Percentiles rank a stretch among this genome's conserved stretches.
Conservation (phyloP, 2,888 invertebrate genomes). For the Drosophila nigricruria region DNA sequence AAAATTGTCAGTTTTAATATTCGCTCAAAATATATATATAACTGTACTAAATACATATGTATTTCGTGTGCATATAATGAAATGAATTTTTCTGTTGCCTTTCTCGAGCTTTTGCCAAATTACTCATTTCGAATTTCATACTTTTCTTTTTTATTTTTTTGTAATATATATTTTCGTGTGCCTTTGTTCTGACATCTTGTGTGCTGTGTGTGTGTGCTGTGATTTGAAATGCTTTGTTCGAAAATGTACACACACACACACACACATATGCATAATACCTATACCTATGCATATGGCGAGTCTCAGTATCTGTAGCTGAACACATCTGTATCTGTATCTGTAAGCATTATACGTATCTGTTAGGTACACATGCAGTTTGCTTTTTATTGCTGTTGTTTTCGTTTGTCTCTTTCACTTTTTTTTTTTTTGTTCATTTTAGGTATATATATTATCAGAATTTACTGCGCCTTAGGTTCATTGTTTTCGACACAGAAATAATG, state of each 20-base stretch:
- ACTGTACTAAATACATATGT: neutral
- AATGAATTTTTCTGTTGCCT: conserved; percentile 18
- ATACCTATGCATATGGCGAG: conserved; percentile 8
- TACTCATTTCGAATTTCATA: conserved; percentile 34
- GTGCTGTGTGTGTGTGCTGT: conserved; percentile 33
- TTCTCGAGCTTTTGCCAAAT: conserved; percentile 18
- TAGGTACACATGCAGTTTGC: conserved; percentile 52
- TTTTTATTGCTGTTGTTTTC: conserved; percentile 34
- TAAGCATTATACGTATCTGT: conserved; percentile 28
- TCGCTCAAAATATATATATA: neutral
- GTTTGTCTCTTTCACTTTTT: conserved; percentile 17
- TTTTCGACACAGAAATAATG: conserved; percentile 28
- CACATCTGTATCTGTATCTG: conserved; percentile 18
- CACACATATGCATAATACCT: neutral
- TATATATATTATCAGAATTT: conserved; percentile 64
- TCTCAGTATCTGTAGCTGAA: conserved; percentile 9
- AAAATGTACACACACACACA: conserved; percentile 17
- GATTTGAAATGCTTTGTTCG: conserved; percentile 75
- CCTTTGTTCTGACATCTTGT: conserved; percentile 60
- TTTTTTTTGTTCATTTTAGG: conserved; percentile 46
- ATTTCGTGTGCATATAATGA: conserved; percentile 12
- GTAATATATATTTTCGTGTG: conserved; percentile 23
- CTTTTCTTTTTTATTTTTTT: conserved; percentile 10
- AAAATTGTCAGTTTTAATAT: no score
- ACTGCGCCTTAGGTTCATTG: conserved; percentile 74